Conservation (phyloP, 2,888 invertebrate species). For the Biston betularia region DNA sequence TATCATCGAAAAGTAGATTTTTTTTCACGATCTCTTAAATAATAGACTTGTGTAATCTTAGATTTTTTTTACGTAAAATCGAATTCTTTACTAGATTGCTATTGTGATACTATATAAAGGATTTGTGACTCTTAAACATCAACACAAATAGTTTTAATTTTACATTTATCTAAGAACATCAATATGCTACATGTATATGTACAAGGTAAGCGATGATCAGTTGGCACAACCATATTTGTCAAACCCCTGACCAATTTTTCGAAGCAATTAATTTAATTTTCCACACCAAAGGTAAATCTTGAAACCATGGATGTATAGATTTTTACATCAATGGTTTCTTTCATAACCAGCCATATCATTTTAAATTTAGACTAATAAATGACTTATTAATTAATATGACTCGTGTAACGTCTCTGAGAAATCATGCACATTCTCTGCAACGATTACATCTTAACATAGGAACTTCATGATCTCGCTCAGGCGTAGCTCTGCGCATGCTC, state of each 20-base stretch:
- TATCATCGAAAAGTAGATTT: neutral
- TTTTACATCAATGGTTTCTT: neutral
- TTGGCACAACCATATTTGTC: conserved; percentile 13
- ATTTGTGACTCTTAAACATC: neutral
- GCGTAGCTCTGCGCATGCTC: conserved; percentile 89
- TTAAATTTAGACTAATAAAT: conserved; percentile 1
- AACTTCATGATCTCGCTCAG: conserved; percentile 68
- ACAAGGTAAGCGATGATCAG: neutral
- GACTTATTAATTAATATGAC: conserved; percentile 22
- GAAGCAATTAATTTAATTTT: conserved; percentile 5
- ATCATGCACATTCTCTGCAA: conserved; percentile 16
- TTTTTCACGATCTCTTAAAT: no score
- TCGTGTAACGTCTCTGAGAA: conserved; percentile 11
- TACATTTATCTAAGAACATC: conserved; percentile 1
- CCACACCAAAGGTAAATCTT: neutral
- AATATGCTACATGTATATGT: no score
- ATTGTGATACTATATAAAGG: neutral
- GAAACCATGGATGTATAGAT: neutral
- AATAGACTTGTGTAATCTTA: no score
- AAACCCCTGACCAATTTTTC: neutral
- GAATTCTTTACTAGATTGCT: neutral
- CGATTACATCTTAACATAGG: conserved; percentile 56
- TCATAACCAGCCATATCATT: neutral
- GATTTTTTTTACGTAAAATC: neutral
- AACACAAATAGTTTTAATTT: neutral